phyloP scores from a whole-genome alignment of 2,888 invertebrate species.

The Furcula furcula region DNA sequence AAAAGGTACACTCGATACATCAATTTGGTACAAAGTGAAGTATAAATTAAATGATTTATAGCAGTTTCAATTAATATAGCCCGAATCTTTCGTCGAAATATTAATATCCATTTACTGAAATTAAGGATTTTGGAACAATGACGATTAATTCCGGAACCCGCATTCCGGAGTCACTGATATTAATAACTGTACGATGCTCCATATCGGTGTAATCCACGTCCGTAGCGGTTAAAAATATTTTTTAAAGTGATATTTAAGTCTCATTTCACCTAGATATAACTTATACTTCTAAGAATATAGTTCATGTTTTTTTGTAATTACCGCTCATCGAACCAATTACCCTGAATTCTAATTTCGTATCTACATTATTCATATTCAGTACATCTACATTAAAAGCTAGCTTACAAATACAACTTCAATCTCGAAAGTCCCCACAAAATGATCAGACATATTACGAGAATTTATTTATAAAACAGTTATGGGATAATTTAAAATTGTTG shows the following conservation, averaged over 20 bases:
- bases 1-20: not conserved
- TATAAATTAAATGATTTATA: conserved; percentile 1
- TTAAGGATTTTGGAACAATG: conserved; percentile 2
- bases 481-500: conserved; percentile 46
- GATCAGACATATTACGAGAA: not conserved
- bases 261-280: no score
- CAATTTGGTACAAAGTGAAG: not conserved
- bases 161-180: not conserved
- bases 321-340: no score
- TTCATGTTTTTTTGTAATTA: no score
- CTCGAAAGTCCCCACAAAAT: not conserved
- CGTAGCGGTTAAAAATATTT: no score
- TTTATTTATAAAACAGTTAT: conserved; percentile 2
- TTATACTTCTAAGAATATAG: no score
- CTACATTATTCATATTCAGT: no score
- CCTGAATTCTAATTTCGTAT: no score
- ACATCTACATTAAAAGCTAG: no score
- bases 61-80: not conserved
- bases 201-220: no score
- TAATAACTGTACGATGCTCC: no score
- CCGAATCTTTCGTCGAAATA: not conserved
- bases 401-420: no score
- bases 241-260: no score
- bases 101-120: conserved; percentile 1
- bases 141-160: conserved; percentile 1